phyloP scores from a whole-genome alignment of 2,797 vertebrate species.

The Knipowitschia caucasica region DNA sequence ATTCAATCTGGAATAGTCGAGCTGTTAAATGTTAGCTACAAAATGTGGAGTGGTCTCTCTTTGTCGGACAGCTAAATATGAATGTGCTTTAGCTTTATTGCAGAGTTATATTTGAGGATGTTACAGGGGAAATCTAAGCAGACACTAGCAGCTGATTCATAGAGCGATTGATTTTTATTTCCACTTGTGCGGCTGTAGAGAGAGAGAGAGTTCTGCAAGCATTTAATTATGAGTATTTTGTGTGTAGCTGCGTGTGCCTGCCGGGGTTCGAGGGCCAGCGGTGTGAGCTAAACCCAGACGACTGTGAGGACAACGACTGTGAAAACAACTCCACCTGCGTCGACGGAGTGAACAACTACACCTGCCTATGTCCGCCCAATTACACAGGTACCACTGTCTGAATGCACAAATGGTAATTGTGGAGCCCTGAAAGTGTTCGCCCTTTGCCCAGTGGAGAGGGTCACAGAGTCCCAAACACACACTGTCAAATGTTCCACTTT shows the following conservation, averaged over 20 bases:
- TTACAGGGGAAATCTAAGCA: constrained; percentile 14
- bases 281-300: constrained; percentile 92
- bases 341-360: constrained; percentile 96
- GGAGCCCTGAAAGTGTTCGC: constrained; percentile 16
- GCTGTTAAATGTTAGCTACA: constrained; percentile 24
- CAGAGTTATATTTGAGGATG: constrained; percentile 21
- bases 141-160: constrained; percentile 27
- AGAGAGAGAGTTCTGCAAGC: constrained; percentile 3
- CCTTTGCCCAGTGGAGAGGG: constrained; percentile 12
- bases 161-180: constrained; percentile 37
- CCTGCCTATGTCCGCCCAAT: constrained; percentile 89
- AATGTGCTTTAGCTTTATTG: constrained; percentile 11
- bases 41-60: constrained; percentile 30
- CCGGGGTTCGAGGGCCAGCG: constrained; percentile 88
- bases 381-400: constrained; percentile 66
- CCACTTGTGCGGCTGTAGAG: constrained; percentile 12
- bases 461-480: constrained; percentile 21
- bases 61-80: constrained; percentile 33
- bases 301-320: constrained; percentile 97
- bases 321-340: constrained; percentile 96
- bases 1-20: not conserved
- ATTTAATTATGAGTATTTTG: constrained; percentile 15
- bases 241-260: constrained; percentile 85
- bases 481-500: constrained; percentile 59
- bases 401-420: not conserved